A percentile compares a stretch with the other conserved stretches of the same genome.
Conservation (phyloP, 2,113 vertebrate genomes). For the Podarcis cretensis region DNA sequence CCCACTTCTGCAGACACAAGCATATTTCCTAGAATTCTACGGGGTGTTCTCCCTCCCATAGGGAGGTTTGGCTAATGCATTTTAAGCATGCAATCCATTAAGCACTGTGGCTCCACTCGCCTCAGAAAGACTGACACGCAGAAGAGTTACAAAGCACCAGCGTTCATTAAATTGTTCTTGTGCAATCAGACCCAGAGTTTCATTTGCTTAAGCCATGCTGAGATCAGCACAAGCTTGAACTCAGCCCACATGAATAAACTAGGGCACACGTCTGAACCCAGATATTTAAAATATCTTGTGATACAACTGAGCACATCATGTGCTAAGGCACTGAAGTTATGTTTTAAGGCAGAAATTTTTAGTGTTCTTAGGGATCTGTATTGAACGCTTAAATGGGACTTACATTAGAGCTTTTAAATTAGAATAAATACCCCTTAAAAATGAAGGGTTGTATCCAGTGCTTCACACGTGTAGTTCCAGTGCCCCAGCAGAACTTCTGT, state of each 20-base stretch:
- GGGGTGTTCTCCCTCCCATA: not conserved
- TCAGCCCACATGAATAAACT: not conserved
- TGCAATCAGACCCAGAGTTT: not conserved
- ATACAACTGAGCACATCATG: slow-evolving; percentile 1
- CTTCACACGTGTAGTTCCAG: not conserved
- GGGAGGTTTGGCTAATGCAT: not conserved
- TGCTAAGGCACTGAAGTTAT: slow-evolving; percentile 30
- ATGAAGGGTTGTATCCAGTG: no score
- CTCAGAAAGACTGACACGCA: not conserved
- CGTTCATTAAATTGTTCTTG: not conserved
- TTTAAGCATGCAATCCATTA: not conserved
- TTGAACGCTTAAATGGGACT: not conserved
- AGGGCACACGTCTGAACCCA: not conserved
- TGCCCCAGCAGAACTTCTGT: no score
- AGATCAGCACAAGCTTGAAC: not conserved
- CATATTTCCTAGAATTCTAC: not conserved
- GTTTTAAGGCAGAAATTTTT: not conserved
- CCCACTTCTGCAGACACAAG: not conserved
- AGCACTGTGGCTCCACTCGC: not conserved
- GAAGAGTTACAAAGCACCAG: not conserved
- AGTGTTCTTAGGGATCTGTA: not conserved
- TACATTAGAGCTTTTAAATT: not conserved
- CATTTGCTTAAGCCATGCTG: not conserved
- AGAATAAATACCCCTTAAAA: not conserved
- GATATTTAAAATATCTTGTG: not conserved